Conservation (phyloP, 2,113 vertebrate species). For the Eclectus roratus region DNA sequence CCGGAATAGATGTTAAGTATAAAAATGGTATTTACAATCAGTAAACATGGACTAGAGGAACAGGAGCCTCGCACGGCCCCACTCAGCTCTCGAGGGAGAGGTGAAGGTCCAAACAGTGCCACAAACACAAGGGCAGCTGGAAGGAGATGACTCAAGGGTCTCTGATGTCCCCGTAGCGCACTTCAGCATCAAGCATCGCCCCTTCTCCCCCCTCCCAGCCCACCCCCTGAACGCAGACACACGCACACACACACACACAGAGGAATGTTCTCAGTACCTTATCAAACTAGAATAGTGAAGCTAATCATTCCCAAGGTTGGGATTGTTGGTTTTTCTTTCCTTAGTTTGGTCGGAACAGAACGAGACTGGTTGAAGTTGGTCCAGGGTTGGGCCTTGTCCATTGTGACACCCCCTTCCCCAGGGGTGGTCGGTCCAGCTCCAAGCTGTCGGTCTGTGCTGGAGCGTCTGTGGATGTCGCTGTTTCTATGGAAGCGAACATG, state of each 20-base stretch:
- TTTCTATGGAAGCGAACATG: neutral
- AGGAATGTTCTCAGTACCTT: constrained; percentile 41
- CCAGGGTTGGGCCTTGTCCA: neutral
- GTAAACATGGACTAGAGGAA: constrained; percentile 76
- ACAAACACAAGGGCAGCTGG: constrained; percentile 10
- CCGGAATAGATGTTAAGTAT: constrained; percentile 74
- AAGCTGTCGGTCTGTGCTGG: constrained; percentile 57
- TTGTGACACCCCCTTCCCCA: neutral
- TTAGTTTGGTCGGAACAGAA: constrained; percentile 51
- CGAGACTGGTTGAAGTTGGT: neutral
- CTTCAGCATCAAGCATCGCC: neutral
- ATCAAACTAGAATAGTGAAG: constrained; percentile 42
- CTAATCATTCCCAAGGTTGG: constrained; percentile 1
- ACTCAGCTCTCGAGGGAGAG: neutral
- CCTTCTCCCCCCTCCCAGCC: neutral
- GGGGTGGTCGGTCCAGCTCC: neutral
- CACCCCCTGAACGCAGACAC: neutral
- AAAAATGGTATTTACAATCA: constrained; percentile 82
- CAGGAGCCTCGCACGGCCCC: constrained; percentile 16
- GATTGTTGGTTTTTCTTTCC: neutral
- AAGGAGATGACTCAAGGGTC: neutral
- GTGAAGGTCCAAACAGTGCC: constrained; percentile 4
- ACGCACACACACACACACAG: neutral
- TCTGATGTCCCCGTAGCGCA: neutral
- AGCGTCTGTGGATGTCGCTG: neutral